A percentile compares a stretch with the other conserved stretches of the same genome.
phyloP scores from a whole-genome alignment of 2,888 invertebrate species.

The Cantharis lateralis region DNA sequence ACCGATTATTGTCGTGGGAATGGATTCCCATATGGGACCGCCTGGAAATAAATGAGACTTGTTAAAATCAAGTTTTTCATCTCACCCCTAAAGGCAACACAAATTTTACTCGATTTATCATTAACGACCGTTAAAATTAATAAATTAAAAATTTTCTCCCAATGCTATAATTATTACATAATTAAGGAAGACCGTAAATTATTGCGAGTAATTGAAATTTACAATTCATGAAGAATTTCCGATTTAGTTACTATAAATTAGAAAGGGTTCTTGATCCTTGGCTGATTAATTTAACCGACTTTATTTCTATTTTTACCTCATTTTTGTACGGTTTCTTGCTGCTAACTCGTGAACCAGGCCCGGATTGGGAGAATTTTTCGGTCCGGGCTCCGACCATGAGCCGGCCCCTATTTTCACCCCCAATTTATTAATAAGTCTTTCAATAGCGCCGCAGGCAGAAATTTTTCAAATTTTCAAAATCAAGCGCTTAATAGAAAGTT shows the following conservation, averaged over 20 bases:
- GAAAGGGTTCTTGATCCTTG: neutral
- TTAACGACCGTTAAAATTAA: neutral
- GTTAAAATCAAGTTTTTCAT: slow-evolving; percentile 32
- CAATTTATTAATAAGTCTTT: too few species aligned
- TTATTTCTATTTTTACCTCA: neutral
- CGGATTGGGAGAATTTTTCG: too few species aligned
- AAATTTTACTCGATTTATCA: slow-evolving; percentile 29
- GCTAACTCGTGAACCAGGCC: too few species aligned
- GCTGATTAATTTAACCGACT: neutral
- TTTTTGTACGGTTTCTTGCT: neutral
- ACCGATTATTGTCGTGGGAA: slow-evolving; percentile 34
- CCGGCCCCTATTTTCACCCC: too few species aligned
- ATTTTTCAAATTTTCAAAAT: too few species aligned
- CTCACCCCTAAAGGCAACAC: slow-evolving; percentile 28
- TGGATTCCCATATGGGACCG: slow-evolving; percentile 26
- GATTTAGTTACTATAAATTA: neutral
- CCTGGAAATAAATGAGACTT: slow-evolving; percentile 17
- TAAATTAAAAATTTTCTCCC: neutral
- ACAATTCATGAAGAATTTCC: neutral
- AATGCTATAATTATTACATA: neutral
- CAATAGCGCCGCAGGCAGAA: too few species aligned
- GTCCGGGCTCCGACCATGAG: too few species aligned
- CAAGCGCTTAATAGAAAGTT: too few species aligned
- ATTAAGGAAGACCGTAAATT: neutral
- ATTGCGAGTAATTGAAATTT: neutral